A percentile compares a stretch with the other conserved stretches of the same genome.
These are phyloP conservation scores for Ranitomeya imitator DNA, from an alignment of 2,113 vertebrate species.

Conservation along the genomic window DNA sequence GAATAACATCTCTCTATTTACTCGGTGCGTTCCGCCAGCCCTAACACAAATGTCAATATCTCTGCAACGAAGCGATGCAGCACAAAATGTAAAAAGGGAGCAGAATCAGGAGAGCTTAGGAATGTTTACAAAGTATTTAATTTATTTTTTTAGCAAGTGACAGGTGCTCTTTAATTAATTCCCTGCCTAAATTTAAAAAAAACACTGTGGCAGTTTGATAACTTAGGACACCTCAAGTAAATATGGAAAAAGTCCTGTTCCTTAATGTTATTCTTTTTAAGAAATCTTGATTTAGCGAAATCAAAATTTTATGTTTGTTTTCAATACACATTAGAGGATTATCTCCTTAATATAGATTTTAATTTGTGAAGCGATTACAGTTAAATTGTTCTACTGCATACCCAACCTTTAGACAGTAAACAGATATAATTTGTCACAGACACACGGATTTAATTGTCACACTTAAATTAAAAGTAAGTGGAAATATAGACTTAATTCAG, in stretches of 20 bases:
- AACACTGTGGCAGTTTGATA: background rate
- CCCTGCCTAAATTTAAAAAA: too few species aligned
- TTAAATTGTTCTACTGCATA: slow-evolving; percentile 62
- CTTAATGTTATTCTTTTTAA: background rate
- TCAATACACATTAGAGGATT: slow-evolving; percentile 26
- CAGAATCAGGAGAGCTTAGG: too few species aligned
- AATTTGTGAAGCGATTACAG: slow-evolving; percentile 65
- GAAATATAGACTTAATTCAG: slow-evolving; percentile 62
- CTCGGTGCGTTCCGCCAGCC: too few species aligned
- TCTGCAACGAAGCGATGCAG: too few species aligned
- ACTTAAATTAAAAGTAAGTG: slow-evolving; percentile 62
- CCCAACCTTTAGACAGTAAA: slow-evolving; percentile 60
- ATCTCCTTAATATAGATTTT: slow-evolving; percentile 55
- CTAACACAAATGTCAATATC: too few species aligned
- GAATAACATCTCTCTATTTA: too few species aligned
- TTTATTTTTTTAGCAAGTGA: too few species aligned
- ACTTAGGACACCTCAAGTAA: background rate
- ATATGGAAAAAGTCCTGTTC: background rate
- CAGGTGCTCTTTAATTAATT: too few species aligned
- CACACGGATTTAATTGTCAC: slow-evolving; percentile 59
- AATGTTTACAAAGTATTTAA: too few species aligned
- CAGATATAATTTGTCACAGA: slow-evolving; percentile 28
- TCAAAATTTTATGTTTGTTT: background rate
- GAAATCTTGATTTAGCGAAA: slow-evolving; percentile 10
- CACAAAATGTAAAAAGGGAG: too few species aligned